Conservation (phyloP, 2,797 vertebrate genomes). For the Rhinichthys osculus region DNA sequence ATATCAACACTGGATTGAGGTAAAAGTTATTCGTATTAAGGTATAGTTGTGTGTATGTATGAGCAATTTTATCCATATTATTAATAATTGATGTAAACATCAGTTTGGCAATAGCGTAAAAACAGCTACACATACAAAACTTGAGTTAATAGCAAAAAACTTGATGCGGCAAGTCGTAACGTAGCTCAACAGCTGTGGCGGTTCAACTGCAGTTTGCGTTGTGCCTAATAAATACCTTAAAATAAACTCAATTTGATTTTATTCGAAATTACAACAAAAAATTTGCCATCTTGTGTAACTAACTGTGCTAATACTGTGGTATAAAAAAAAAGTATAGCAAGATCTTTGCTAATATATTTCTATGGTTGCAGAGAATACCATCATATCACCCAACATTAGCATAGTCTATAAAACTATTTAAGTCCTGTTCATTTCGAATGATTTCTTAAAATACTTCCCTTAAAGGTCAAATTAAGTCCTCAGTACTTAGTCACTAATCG, state of each 20-base stretch:
- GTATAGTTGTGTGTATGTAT: neutral
- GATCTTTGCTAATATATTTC: neutral
- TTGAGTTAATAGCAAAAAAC: neutral
- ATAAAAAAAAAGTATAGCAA: neutral
- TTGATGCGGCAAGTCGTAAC: neutral
- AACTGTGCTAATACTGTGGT: neutral
- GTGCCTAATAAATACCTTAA: neutral
- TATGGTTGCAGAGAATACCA: neutral
- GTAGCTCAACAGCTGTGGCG: neutral
- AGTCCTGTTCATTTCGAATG: neutral
- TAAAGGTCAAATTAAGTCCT: neutral
- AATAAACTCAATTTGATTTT: no score
- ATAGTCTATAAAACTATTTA: neutral
- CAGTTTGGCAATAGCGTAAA: neutral
- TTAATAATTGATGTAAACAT: neutral
- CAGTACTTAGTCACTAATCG: neutral
- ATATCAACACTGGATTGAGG: neutral
- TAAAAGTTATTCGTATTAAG: neutral
- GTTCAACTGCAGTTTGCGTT: neutral
- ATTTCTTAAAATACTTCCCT: neutral
- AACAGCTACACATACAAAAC: neutral
- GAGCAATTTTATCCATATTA: neutral
- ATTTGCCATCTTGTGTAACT: neutral
- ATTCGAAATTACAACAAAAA: no score
- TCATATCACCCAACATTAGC: neutral